Evolutionary conservation across 2,888 invertebrate genomes (phyloP).

Genomic region (Synanthedon myopaeformis): DNA sequence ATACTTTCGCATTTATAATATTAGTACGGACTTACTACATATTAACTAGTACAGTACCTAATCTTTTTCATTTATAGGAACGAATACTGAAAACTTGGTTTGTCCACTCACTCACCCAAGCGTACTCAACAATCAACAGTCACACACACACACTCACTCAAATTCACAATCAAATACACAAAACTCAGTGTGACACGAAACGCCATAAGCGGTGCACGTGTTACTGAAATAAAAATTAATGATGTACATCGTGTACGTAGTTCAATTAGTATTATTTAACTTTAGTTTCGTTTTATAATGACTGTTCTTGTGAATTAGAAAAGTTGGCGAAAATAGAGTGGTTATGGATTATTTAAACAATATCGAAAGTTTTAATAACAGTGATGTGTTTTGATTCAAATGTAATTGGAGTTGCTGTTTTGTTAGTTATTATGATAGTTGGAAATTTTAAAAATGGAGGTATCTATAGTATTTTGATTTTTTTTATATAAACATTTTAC

Average conservation of each 20-base stretch:
- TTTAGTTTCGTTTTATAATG: neutral
- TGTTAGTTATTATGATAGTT: constrained; percentile 26
- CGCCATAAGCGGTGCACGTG: neutral
- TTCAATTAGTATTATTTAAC: neutral
- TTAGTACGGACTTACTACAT: too few species aligned
- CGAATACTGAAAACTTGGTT: too few species aligned
- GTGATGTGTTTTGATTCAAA: constrained; percentile 41
- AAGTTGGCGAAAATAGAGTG: neutral
- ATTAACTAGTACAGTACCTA: too few species aligned
- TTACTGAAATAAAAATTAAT: too few species aligned
- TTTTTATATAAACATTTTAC: too few species aligned
- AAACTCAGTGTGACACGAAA: neutral
- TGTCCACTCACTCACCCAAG: too few species aligned
- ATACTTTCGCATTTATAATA: too few species aligned
- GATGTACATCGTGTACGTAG: too few species aligned
- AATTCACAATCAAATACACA: neutral
- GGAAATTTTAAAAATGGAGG: constrained; percentile 50
- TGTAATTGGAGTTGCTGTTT: constrained; percentile 30
- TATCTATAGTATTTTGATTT: constrained; percentile 15
- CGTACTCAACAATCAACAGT: too few species aligned
- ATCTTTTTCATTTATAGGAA: too few species aligned
- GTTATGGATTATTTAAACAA: neutral
- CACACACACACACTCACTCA: neutral
- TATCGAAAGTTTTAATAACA: constrained; percentile 9
- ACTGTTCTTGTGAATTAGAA: too few species aligned